A percentile compares a stretch with the other conserved stretches of the same genome.
These are phyloP conservation scores for Sinocyclocheilus anshuiensis DNA, from an alignment of 2,113 vertebrate species.

Conservation along the genomic window DNA sequence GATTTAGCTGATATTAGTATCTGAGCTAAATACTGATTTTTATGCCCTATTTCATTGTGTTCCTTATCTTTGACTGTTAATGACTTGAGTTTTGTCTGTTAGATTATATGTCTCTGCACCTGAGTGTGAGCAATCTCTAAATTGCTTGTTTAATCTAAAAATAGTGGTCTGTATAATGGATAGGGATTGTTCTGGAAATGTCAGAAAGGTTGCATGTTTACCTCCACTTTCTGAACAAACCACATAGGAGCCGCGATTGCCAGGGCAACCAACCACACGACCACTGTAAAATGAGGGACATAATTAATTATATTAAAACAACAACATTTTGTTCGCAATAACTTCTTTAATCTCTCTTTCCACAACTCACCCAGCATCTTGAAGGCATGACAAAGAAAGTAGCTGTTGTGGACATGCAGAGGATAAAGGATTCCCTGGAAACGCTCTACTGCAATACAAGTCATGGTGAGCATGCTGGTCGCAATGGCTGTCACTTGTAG, in stretches of 20 bases:
- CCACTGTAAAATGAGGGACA: slow-evolving; percentile 1
- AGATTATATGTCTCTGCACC: neutral
- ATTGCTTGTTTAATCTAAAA: neutral
- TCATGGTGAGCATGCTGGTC: slow-evolving; percentile 62
- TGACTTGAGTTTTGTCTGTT: neutral
- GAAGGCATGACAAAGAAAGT: slow-evolving; percentile 50
- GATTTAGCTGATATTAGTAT: neutral
- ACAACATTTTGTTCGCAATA: no score
- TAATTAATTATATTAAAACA: no score
- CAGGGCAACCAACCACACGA: slow-evolving; percentile 54
- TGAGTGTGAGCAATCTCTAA: neutral
- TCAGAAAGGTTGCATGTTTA: neutral
- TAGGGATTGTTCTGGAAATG: neutral
- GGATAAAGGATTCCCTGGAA: slow-evolving; percentile 63
- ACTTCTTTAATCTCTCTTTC: neutral
- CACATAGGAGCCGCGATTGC: slow-evolving; percentile 58
- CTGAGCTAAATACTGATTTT: neutral
- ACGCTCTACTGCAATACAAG: slow-evolving; percentile 60
- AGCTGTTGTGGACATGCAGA: slow-evolving; percentile 51
- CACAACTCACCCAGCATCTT: slow-evolving; percentile 57
- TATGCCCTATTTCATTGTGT: neutral
- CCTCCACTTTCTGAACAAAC: slow-evolving; percentile 63
- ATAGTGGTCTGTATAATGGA: neutral
- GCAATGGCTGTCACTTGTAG: slow-evolving; percentile 61
- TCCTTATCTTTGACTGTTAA: neutral